Evolutionary conservation across 2,113 vertebrate genomes (phyloP).

Genomic region (Poecilia latipinna): DNA sequence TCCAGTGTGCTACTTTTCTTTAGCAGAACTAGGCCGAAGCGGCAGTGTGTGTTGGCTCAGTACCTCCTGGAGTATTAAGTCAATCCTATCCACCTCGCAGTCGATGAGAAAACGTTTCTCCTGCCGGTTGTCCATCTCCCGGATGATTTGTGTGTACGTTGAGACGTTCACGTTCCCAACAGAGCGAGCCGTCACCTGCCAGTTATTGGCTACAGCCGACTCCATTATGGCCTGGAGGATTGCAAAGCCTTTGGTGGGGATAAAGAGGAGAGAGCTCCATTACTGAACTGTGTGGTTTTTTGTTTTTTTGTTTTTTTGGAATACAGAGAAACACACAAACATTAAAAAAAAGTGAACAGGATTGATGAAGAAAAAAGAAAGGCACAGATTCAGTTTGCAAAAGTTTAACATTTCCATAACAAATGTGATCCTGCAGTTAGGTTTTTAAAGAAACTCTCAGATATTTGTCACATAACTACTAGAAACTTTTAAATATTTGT

Average conservation of each 20-base stretch:
- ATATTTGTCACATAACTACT: too few relatives aligned
- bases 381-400: background rate
- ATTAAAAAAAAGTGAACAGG: conserved; percentile 1
- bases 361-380: background rate
- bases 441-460: background rate
- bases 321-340: conserved; percentile 13
- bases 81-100: conserved; percentile 96
- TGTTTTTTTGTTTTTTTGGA: background rate
- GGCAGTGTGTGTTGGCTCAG: background rate
- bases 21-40: background rate
- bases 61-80: conserved; percentile 97
- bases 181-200: conserved; percentile 97
- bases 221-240: conserved; percentile 99
- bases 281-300: conserved; percentile 9
- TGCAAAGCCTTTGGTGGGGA: conserved; percentile 86
- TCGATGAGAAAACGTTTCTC: conserved; percentile 97
- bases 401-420: conserved; percentile 2
- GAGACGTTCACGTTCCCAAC: conserved; percentile 92
- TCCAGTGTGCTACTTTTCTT: conserved; percentile 3
- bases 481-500: too few relatives aligned
- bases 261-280: conserved; percentile 56
- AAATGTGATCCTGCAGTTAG: background rate
- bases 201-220: conserved; percentile 96
- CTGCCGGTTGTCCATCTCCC: conserved; percentile 97
- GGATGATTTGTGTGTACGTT: conserved; percentile 94